Evolutionary conservation across 1,140 invertebrate genomes (phyloP).

Genomic region (Vanessa tameamea): DNA sequence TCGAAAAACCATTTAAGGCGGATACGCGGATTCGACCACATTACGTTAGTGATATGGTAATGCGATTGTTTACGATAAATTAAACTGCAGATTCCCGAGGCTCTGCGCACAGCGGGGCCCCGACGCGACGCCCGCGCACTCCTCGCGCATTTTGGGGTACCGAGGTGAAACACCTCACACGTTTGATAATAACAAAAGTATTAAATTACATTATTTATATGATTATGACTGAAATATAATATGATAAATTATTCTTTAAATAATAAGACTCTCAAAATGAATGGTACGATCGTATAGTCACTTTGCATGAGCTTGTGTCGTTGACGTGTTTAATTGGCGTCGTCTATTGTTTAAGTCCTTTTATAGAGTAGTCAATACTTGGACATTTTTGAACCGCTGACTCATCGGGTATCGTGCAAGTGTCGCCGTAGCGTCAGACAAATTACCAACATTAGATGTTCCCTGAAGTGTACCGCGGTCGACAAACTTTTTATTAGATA

Average conservation of each 20-base stretch:
- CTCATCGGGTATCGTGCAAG: slow-evolving; percentile 43
- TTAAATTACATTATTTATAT: slow-evolving; percentile 37
- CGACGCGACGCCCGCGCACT: slow-evolving; percentile 66
- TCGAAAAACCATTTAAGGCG: slow-evolving; percentile 75
- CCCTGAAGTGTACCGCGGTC: slow-evolving; percentile 31
- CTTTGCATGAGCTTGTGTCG: slow-evolving; percentile 54
- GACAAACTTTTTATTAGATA: slow-evolving; percentile 57
- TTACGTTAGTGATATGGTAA: slow-evolving; percentile 79
- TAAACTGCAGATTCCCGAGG: slow-evolving; percentile 62
- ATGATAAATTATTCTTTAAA: not conserved
- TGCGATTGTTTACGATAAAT: slow-evolving; percentile 79
- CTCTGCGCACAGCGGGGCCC: slow-evolving; percentile 62
- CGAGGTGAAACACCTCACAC: slow-evolving; percentile 67
- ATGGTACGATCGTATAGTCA: slow-evolving; percentile 42
- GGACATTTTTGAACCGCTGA: slow-evolving; percentile 37
- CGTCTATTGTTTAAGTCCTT: slow-evolving; percentile 56
- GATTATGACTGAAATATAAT: slow-evolving; percentile 22
- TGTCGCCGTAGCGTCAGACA: slow-evolving; percentile 31
- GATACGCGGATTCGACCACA: slow-evolving; percentile 65
- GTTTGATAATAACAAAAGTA: slow-evolving; percentile 59
- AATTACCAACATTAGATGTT: slow-evolving; percentile 41
- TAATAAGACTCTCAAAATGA: slow-evolving; percentile 6
- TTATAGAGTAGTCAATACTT: slow-evolving; percentile 46
- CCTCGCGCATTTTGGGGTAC: slow-evolving; percentile 32
- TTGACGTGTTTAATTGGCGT: slow-evolving; percentile 61